A percentile compares a stretch with the other conserved stretches of the same genome.
These are phyloP conservation scores for Neomonachus schauinslandi DNA, from an alignment of 2,113 vertebrate species.

Conservation along the genomic window DNA sequence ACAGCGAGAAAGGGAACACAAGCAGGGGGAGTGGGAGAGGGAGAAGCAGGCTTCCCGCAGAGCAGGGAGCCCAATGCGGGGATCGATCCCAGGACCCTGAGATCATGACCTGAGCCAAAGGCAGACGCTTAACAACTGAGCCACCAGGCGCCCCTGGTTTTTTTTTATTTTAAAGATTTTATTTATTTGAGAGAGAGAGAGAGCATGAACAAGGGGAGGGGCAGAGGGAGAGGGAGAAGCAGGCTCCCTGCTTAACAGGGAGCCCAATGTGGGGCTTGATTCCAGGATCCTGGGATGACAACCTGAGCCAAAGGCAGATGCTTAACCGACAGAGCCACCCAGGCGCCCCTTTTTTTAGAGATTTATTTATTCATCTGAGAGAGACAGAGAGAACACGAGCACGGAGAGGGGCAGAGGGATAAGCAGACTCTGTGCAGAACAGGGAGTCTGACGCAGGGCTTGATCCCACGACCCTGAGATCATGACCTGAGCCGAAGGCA, in stretches of 20 bases:
- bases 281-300: not conserved
- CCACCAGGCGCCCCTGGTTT: not conserved
- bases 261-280: fast-evolving
- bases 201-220: too few species aligned
- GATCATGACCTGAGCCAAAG: not conserved
- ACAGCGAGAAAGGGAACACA: too few species aligned
- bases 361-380: not conserved
- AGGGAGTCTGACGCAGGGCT: not conserved
- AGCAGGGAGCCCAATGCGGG: fast-evolving
- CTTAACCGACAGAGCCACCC: not conserved
- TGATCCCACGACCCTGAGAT: not conserved
- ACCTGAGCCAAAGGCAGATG: not conserved
- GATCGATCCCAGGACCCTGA: not conserved
- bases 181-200: too few species aligned
- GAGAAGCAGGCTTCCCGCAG: too few species aligned
- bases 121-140: not conserved
- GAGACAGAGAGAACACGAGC: not conserved
- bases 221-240: too few species aligned
- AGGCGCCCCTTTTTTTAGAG: not conserved
- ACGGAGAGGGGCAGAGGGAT: not conserved
- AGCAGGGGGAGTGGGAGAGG: too few species aligned
- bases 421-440: not conserved
- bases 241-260: not conserved
- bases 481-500: not conserved
- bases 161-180: too few species aligned